These are phyloP conservation scores for Pelodiscus sinensis DNA, from an alignment of 2,113 vertebrate genomes.

Conservation along the genomic window DNA sequence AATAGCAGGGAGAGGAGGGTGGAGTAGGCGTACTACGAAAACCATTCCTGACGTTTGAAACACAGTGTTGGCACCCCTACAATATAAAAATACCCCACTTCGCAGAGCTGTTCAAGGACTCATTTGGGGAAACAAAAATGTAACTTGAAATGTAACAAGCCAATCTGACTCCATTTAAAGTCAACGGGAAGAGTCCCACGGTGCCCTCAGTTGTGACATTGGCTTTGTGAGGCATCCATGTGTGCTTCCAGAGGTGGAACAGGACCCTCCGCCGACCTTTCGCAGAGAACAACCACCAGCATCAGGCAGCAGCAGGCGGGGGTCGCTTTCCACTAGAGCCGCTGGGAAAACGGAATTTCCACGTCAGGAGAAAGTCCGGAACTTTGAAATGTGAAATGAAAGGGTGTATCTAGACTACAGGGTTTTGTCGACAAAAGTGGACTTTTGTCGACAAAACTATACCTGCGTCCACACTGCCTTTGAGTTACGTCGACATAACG, in stretches of 20 bases:
- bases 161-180: neutral
- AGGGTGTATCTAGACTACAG: no score
- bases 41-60: neutral
- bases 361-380: neutral
- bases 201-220: neutral
- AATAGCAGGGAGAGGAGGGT: neutral
- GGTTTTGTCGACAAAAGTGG: no score
- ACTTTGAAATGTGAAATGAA: neutral
- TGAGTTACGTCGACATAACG: no score
- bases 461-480: no score
- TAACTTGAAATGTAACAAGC: neutral
- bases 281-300: no score
- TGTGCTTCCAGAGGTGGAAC: neutral
- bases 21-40: neutral
- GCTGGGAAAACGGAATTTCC: neutral
- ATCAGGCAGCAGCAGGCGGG: neutral
- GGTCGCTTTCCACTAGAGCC: neutral
- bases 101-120: neutral
- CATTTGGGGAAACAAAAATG: neutral
- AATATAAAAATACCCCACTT: neutral
- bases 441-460: no score
- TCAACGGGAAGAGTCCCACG: neutral
- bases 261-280: neutral
- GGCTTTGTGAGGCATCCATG: neutral
- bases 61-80: neutral